phyloP scores from a whole-genome alignment of 1,140 invertebrate species.

The Dendrolimus kikuchii region DNA sequence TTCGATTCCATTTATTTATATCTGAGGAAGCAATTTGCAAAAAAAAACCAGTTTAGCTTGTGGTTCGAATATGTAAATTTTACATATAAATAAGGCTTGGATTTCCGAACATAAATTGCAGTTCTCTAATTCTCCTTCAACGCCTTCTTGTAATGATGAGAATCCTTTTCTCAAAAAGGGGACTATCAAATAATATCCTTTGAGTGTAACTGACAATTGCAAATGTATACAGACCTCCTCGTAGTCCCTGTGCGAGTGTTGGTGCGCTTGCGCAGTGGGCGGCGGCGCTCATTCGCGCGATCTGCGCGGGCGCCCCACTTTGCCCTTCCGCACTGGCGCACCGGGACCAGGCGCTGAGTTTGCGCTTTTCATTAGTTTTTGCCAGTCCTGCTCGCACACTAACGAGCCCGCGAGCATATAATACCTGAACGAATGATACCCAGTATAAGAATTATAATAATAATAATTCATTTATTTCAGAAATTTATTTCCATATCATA shows the following conservation, averaged over 20 bases:
- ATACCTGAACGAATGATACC: conserved; percentile 74
- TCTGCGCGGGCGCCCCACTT: conserved; percentile 73
- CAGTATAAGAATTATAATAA: too few species aligned
- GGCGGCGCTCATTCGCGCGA: conserved; percentile 68
- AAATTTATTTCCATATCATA: too few species aligned
- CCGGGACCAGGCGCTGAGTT: conserved; percentile 72
- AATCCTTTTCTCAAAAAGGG: background rate
- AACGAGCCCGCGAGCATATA: conserved; percentile 88
- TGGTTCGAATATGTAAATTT: too few species aligned
- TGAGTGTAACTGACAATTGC: background rate
- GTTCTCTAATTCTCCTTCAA: too few species aligned
- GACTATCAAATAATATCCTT: background rate
- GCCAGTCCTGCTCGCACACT: conserved; percentile 94
- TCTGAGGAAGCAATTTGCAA: too few species aligned
- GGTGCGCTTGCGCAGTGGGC: conserved; percentile 29
- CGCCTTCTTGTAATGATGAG: background rate
- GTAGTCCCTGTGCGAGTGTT: conserved; percentile 53
- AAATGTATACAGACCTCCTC: conserved; percentile 41
- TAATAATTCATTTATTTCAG: too few species aligned
- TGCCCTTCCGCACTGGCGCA: conserved; percentile 85
- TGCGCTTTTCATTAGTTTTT: conserved; percentile 87
- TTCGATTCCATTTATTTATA: too few species aligned
- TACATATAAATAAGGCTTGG: too few species aligned
- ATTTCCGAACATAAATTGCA: too few species aligned
- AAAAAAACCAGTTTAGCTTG: too few species aligned